These are phyloP conservation scores for Bubo blakistoni DNA, from an alignment of 2,113 vertebrate genomes.

Conservation along the genomic window DNA sequence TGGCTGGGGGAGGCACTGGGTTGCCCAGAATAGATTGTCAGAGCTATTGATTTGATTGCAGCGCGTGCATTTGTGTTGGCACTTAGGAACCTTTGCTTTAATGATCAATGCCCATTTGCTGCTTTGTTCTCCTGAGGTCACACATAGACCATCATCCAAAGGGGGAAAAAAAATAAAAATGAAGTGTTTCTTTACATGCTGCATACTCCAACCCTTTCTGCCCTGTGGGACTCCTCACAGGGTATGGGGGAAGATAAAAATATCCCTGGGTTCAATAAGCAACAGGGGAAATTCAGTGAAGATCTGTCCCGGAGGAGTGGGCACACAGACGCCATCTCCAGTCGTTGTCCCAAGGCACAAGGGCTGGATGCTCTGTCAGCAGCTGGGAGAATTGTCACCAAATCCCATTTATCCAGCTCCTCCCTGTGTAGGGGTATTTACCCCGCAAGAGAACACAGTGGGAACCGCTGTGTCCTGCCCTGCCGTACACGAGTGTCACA, in stretches of 20 bases:
- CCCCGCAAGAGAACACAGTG: neutral
- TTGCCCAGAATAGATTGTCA: neutral
- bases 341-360: neutral
- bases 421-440: accelerated
- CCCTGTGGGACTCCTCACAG: neutral
- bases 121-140: neutral
- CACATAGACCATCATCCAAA: neutral
- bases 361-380: neutral
- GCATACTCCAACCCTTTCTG: neutral
- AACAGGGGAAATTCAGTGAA: neutral
- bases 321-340: neutral
- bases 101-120: neutral
- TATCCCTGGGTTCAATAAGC: neutral
- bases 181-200: neutral
- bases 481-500: accelerated
- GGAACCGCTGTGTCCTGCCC: neutral
- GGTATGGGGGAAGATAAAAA: neutral
- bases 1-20: neutral
- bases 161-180: neutral
- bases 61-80: neutral
- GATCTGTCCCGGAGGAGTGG: accelerated
- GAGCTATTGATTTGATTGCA: neutral
- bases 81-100: neutral
- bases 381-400: neutral
- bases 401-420: neutral